Evolutionary conservation across 2,113 vertebrate species (phyloP).

Genomic region (Triplophysa siluroides): DNA sequence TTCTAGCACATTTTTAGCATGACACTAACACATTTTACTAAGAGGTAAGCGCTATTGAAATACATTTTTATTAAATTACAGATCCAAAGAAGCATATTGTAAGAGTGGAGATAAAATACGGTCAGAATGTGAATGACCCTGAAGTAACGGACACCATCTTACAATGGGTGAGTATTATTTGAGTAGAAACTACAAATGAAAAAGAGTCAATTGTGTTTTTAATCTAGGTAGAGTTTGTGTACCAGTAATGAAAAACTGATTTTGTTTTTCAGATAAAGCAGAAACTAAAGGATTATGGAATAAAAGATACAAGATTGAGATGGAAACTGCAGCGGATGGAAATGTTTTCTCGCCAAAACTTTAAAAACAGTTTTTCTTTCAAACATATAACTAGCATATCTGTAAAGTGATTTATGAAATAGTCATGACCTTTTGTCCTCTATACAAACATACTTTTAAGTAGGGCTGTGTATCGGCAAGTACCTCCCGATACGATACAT

Average conservation of each 20-base stretch:
- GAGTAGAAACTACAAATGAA: background rate
- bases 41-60: background rate
- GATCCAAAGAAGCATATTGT: background rate
- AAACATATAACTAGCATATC: too few relatives aligned
- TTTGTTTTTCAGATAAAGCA: background rate
- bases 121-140: constrained; percentile 10
- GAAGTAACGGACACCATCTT: background rate
- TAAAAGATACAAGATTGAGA: background rate
- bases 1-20: too few relatives aligned
- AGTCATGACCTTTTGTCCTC: too few relatives aligned
- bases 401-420: too few relatives aligned
- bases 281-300: constrained; percentile 8
- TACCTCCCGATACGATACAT: too few relatives aligned
- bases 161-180: constrained; percentile 1
- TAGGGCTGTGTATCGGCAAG: too few relatives aligned
- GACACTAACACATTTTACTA: background rate
- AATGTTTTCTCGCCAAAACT: background rate
- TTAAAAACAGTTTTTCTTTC: too few relatives aligned
- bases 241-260: background rate
- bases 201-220: too few relatives aligned
- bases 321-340: constrained; percentile 5
- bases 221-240: background rate
- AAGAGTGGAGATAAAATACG: background rate
- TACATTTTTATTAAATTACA: background rate
- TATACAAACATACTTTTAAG: too few relatives aligned